Evolutionary conservation across 1,140 invertebrate species (phyloP), one percentile per base, ranked within the genome.

Genomic region (Drosophila tristis): DNA sequence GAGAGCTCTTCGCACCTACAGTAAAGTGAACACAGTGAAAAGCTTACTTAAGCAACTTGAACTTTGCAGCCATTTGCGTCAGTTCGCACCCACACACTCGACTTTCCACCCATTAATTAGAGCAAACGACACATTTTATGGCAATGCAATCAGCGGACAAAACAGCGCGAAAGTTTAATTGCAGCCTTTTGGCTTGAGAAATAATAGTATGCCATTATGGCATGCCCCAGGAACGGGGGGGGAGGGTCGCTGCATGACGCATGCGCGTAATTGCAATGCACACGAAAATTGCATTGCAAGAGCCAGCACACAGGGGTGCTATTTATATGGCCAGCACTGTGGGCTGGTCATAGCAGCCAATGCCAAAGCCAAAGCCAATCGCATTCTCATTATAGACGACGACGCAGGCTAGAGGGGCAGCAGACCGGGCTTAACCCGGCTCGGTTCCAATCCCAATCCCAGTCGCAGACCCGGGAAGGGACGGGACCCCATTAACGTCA

Each of bases 111-210:
- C 70, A 68, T 81, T 86, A 72, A 81, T 87, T 68, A 74, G 29
- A 35, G 42, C 68, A 80, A 85, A 78, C 78, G 74, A 80, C 66
- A 74, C 78, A 78, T 78, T 72, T 72, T 58, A 74, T 71, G 78
- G 68, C 68, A 67, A 68, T 63, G 77, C 68, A 80, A 80, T 85
- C 81, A 85, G 55, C 77, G 66, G 50, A 78, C 71, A 73, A 85
- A 85, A 71, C 53, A 86, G 84, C 84, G 84, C 66, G 84, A 84
- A 89, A 89, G 76, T 89, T 89, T 89, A 89, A 89, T 89, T 89
- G 62, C 59, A 65, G 84, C 67, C 67, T 76, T 79, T 79, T 68
- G 64, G 62, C 65, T 72, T 66, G 59, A 45, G 78, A 80, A 81
- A 76, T 73, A 77, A 71, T 68, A 86, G 63, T 79, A 76, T 15